Percentiles rank a stretch among this genome's conserved stretches.
Conservation (phyloP, 1,140 invertebrate species). For the Ditylenchus dipsaci region DNA sequence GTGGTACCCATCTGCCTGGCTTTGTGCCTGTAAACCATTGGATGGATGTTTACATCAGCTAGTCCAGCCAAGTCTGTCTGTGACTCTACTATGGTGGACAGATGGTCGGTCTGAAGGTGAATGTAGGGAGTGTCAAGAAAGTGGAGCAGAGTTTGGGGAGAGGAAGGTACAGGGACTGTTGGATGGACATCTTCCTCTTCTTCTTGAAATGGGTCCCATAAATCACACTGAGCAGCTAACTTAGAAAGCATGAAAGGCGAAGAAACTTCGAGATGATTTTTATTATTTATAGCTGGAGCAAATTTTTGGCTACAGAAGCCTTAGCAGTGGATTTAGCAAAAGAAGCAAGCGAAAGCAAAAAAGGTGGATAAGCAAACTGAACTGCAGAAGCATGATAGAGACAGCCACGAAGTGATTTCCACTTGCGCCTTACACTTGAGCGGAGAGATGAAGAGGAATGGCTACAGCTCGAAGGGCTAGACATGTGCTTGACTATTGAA, state of each 20-base stretch:
- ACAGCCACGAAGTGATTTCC: constrained; percentile 6
- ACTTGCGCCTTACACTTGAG: constrained; percentile 4
- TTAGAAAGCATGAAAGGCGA: constrained; percentile 50
- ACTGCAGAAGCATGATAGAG: constrained; percentile 10
- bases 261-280: constrained; percentile 23
- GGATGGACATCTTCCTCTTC: too few relatives aligned
- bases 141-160: too few relatives aligned
- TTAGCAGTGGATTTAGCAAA: constrained; percentile 13
- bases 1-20: too few relatives aligned
- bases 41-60: too few relatives aligned
- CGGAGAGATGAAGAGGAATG: neutral
- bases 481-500: constrained; percentile 5
- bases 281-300: neutral
- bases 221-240: constrained; percentile 40
- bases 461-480: neutral
- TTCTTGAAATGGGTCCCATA: neutral
- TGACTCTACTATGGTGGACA: too few relatives aligned
- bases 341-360: constrained; percentile 15
- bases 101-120: too few relatives aligned
- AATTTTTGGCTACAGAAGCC: neutral
- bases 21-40: too few relatives aligned
- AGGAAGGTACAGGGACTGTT: too few relatives aligned
- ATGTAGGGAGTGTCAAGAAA: too few relatives aligned
- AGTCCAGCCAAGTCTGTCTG: too few relatives aligned
- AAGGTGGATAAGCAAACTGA: constrained; percentile 5